phyloP scores from a whole-genome alignment of 2,797 vertebrate species.

The Cirrhinus molitorella region DNA sequence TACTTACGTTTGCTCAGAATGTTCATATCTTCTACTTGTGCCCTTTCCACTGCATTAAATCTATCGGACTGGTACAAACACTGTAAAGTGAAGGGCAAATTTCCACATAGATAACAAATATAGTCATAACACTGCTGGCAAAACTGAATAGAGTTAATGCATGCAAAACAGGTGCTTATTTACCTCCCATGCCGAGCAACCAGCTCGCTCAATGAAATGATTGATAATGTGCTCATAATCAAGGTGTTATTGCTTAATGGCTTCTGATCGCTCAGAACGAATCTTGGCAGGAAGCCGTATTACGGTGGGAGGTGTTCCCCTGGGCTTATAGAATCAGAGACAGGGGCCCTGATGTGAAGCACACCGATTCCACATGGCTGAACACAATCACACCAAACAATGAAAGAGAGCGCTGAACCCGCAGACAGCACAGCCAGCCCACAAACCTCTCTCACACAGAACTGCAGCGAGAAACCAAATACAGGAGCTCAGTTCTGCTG shows the following conservation, averaged over 20 bases:
- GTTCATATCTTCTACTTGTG: conserved; percentile 5
- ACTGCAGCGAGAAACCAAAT: conserved; percentile 13
- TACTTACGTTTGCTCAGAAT: conserved; percentile 34
- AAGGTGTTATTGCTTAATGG: conserved; percentile 24
- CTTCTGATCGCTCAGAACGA: conserved; percentile 42
- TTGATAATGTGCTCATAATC: conserved; percentile 35
- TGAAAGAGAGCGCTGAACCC: conserved; percentile 58
- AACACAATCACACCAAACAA: conserved; percentile 71
- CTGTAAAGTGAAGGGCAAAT: conserved; percentile 1
- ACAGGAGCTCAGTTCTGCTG: conserved; percentile 17
- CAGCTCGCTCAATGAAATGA: conserved; percentile 10
- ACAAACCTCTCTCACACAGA: conserved; percentile 14
- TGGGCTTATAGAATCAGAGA: conserved; percentile 65
- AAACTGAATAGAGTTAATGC: not conserved
- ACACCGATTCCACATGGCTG: conserved; percentile 73
- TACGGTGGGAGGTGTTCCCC: conserved; percentile 64
- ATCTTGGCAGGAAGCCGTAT: conserved; percentile 38
- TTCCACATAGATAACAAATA: not conserved
- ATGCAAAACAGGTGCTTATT: conserved; percentile 35
- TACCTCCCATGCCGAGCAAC: not conserved
- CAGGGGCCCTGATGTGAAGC: conserved; percentile 72
- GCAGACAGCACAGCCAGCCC: conserved; percentile 20
- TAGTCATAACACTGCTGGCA: not conserved
- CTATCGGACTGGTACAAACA: not conserved
- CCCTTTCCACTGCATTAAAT: conserved; percentile 14